phyloP scores from a whole-genome alignment of 2,888 invertebrate genomes.

The Rotaria sp. region DNA sequence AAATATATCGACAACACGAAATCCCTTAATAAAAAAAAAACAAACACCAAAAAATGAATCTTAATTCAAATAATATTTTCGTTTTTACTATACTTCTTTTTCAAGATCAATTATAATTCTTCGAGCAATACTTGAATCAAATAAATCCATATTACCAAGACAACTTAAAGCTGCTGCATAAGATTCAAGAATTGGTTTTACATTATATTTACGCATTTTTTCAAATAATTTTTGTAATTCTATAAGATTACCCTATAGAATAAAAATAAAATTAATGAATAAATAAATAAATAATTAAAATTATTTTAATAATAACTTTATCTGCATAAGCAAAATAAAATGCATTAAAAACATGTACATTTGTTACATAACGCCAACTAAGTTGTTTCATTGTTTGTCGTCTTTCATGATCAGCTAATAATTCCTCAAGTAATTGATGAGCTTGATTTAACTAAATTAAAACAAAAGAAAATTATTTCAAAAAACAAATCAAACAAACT shows the following conservation, averaged over 20 bases:
- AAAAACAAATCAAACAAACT: not conserved
- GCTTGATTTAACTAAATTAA: not conserved
- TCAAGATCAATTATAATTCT: constrained; percentile 1
- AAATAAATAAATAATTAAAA: not conserved
- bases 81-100: not conserved
- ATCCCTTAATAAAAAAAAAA: not conserved
- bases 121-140: not conserved
- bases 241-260: not conserved
- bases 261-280: not conserved
- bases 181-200: constrained; percentile 35
- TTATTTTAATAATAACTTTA: not conserved
- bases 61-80: too few species aligned
- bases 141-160: constrained; percentile 29
- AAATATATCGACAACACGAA: constrained; percentile 17
- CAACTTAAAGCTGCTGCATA: constrained; percentile 34
- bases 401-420: not conserved
- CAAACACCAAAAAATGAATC: too few species aligned
- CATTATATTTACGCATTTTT: not conserved
- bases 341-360: not conserved
- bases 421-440: not conserved
- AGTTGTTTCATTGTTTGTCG: not conserved
- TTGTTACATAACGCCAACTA: not conserved
- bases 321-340: not conserved
- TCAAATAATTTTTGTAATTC: not conserved
- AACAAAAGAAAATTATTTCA: too few species aligned